Evolutionary conservation across 92 coral and sea anemone genomes (phyloP), one percentile per base, ranked within the genome.

Genomic region (Epizoanthus fatuus): DNA sequence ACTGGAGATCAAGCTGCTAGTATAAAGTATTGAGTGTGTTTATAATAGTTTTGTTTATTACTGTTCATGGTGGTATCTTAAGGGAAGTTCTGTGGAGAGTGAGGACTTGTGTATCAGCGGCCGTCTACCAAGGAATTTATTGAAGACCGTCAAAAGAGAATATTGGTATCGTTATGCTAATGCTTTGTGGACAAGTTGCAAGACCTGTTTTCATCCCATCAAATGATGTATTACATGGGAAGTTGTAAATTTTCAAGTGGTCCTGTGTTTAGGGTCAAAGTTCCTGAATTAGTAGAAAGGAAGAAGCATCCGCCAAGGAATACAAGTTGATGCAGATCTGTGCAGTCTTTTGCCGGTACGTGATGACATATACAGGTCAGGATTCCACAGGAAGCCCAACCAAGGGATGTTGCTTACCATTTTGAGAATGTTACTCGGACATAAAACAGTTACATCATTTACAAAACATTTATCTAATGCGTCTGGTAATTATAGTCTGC

Each of bases 201-300:
- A 87, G 17, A 32, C 91, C 75, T 11, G 72, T 63, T 53, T 49
- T 49, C 44, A 71, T 75, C 0, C 83, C 74, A 5, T n/a, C 3
- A 39, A 82, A 88, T 0, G 88, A 58, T 2, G 67, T 12, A 9
- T 88, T 69, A 25, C 91, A 88, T 0, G 84, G 91, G 29, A 88
- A 82, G 66, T 88, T 83, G 37, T 81, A 88, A 17, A 83, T 67
- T 4, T 22, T 6, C 14, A 13, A 87, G n/a, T 1, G 39, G 10
- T 7, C 91, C 91, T 3, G 84, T 57, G 15, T 70, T 44, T 4
- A 71, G 39, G 17, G 15, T 72, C 16, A 69, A 69, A 38, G 74
- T 69, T 69, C 74, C 74, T 69, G 53, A 38, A 7, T 53, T 69
- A 38, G 74, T 69, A 7, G 74, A 69, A 15, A 69, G 9, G 54